Evolutionary conservation across 23 tunicate species (phyloP), one percentile per base, ranked within the genome.

Genomic region (Phallusia fumigata): DNA sequence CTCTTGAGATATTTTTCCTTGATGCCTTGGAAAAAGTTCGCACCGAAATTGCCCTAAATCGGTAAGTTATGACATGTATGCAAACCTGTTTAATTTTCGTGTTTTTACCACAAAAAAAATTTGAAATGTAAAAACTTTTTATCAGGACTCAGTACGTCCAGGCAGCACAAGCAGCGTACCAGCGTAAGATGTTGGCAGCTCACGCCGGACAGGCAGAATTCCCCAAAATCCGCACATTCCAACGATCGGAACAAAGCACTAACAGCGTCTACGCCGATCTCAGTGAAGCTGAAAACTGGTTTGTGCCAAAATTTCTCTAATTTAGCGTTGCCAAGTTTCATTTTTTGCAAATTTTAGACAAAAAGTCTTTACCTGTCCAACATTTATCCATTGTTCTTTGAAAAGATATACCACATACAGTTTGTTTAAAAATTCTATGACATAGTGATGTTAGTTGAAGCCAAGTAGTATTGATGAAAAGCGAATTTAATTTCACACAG

Each of bases 1-100:
- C 83, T 0, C 87, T 95, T 36, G 99, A 95, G 36, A 74, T 79
- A 12, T 95, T 95, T 76, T 95, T 95, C 77, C 84, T 87, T 15
- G 89, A 86, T 51, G 95, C 99, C 35, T 45, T 95, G 86, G 95
- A 90, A 44, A 90, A 90, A 87, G 99, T 95, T 49, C 84, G 98
- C 13, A 75, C 88, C 15, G 98, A 94, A 79, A 94, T 94, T 10
- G 80, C 86, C 0, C 52, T 89, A 50, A 94, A 87, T 87, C 86
- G 94, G 98, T 94, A 36, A 40, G 47, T 40, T 40, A 10, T 3
- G 10, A 40, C 47, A 30, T 65, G 8, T 11, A 65, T 53, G 65
- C 21, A 18, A 18, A 53, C 65, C 19, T 53, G 19, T 53, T n/a
- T n/a, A n/a, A n/a, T n/a, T n/a, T n/a, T n/a, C n/a, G n/a, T n/a